A percentile compares a stretch with the other conserved stretches of the same genome.
Evolutionary conservation across 2,113 vertebrate genomes (phyloP).

Genomic region (Stegastes partitus): DNA sequence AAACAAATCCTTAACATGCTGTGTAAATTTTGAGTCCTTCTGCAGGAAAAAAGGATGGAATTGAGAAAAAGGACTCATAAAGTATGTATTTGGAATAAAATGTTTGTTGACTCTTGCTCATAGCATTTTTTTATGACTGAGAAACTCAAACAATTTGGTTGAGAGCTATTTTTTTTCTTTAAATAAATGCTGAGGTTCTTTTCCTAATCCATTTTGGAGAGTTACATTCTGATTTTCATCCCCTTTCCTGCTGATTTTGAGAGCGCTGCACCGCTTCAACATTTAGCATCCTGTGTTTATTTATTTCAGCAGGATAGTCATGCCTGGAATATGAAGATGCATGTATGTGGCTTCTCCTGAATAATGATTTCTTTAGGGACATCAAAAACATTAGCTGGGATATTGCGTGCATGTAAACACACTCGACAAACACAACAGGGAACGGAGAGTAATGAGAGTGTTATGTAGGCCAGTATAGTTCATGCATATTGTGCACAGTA

Average conservation of each 20-base stretch:
- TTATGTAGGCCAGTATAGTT: not conserved
- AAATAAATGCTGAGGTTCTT: not conserved
- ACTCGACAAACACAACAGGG: slow-evolving; percentile 29
- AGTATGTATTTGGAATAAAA: not conserved
- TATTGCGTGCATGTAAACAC: slow-evolving; percentile 24
- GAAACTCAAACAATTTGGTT: not conserved
- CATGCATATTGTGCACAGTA: not conserved
- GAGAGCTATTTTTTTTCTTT: not conserved
- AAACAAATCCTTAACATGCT: not conserved
- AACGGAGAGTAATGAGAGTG: slow-evolving; percentile 3
- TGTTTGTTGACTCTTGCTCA: not conserved
- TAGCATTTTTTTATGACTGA: not conserved
- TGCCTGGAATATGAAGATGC: slow-evolving; percentile 34
- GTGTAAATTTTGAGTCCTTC: not conserved
- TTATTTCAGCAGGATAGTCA: not conserved
- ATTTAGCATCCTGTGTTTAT: slow-evolving; percentile 18
- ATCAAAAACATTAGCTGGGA: slow-evolving; percentile 22
- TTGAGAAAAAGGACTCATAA: not conserved
- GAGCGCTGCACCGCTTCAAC: not conserved
- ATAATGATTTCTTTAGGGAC: slow-evolving; percentile 50
- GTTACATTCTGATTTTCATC: not conserved
- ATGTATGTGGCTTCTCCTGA: not conserved
- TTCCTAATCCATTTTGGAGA: not conserved
- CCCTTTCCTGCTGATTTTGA: slow-evolving; percentile 17
- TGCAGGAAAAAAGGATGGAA: not conserved